These are phyloP conservation scores for Desoria tigrina DNA, from an alignment of 2,888 invertebrate species.

Conservation along the genomic window DNA sequence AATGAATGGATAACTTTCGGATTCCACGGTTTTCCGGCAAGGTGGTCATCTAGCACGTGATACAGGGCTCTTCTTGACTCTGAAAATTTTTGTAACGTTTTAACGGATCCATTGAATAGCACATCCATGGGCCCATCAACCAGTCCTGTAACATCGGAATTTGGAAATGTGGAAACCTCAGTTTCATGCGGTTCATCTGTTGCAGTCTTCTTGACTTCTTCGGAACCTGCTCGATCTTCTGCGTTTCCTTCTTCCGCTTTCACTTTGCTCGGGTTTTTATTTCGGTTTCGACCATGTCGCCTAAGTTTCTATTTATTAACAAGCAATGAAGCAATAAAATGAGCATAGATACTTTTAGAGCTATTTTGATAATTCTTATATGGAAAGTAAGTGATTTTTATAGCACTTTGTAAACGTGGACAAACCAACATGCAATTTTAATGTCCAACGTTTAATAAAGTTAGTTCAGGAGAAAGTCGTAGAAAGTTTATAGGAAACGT, in stretches of 20 bases:
- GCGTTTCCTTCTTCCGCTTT: slow-evolving; percentile 29
- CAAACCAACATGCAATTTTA: too few relatives aligned
- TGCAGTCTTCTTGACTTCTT: slow-evolving; percentile 18
- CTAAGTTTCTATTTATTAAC: slow-evolving; percentile 38
- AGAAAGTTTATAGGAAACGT: not conserved
- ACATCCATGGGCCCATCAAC: not conserved
- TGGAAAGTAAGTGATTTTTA: too few relatives aligned
- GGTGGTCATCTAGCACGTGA: slow-evolving; percentile 43
- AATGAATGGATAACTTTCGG: slow-evolving; percentile 27
- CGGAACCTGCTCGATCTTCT: slow-evolving; percentile 20
- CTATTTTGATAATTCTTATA: not conserved
- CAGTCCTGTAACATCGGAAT: slow-evolving; percentile 9
- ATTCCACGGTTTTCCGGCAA: slow-evolving; percentile 45
- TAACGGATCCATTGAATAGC: not conserved
- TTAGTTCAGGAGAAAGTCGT: too few relatives aligned
- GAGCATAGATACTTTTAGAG: not conserved
- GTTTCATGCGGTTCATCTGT: slow-evolving; percentile 49
- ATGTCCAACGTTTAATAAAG: too few relatives aligned
- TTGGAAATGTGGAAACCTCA: slow-evolving; percentile 34
- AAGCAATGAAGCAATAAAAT: too few relatives aligned
- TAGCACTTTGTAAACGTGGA: too few relatives aligned
- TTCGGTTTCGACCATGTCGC: slow-evolving; percentile 47
- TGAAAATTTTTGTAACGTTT: slow-evolving; percentile 1
- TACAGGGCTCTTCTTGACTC: slow-evolving; percentile 34
- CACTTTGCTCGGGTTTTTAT: slow-evolving; percentile 25